A percentile compares a stretch with the other conserved stretches of the same genome.
Evolutionary conservation across 1,140 invertebrate species (phyloP).

Genomic region (Meloidogyne floridensis): DNA sequence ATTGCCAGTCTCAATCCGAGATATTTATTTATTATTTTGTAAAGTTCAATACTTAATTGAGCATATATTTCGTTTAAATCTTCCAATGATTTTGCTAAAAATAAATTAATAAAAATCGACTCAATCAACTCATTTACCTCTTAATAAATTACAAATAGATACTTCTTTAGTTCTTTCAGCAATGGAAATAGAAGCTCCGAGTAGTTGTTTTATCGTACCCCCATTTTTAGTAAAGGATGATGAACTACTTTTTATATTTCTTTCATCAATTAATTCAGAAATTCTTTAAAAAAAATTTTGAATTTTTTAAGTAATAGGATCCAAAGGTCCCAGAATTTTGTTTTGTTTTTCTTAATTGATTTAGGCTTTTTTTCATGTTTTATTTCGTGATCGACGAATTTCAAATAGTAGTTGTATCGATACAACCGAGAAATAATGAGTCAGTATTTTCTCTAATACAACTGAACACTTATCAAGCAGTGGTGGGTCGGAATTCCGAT

Average conservation of each 20-base stretch:
- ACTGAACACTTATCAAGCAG: too few relatives aligned
- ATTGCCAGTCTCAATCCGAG: constrained; percentile 83
- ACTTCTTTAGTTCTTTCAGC: constrained; percentile 52
- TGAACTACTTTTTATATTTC: constrained; percentile 57
- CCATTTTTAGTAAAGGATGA: constrained; percentile 76
- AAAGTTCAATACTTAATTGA: constrained; percentile 87
- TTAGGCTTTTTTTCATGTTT: too few relatives aligned
- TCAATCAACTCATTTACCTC: constrained; percentile 33
- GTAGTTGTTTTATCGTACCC: constrained; percentile 72
- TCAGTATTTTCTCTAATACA: too few relatives aligned
- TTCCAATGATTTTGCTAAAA: constrained; percentile 70
- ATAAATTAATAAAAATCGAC: not conserved
- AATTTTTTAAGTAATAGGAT: too few relatives aligned
- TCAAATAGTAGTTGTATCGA: too few relatives aligned
- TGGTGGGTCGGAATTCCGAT: too few relatives aligned
- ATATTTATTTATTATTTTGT: constrained; percentile 86
- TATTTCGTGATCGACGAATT: too few relatives aligned
- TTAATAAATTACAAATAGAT: constrained; percentile 40
- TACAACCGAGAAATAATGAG: too few relatives aligned
- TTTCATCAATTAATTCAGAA: not conserved
- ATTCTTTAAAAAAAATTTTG: not conserved
- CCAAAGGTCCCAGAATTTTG: too few relatives aligned
- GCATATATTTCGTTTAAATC: constrained; percentile 88
- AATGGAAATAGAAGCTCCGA: constrained; percentile 47
- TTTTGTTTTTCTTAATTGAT: too few relatives aligned